Conservation (phyloP, 2,797 vertebrate genomes). For the Anniella stebbinsi region DNA sequence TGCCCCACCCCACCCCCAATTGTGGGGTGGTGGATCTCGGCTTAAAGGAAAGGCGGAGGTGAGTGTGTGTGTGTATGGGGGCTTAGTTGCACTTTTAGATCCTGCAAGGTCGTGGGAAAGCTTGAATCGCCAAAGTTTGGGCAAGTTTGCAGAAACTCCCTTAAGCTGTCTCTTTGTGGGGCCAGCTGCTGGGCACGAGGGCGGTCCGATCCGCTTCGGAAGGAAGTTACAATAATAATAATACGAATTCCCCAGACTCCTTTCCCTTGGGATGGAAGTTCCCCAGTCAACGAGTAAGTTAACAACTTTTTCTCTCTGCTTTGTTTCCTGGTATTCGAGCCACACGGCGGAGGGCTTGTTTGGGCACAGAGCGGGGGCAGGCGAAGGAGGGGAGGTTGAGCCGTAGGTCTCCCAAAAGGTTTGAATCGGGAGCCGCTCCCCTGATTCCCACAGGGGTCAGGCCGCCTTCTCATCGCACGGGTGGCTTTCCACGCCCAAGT, state of each 20-base stretch:
- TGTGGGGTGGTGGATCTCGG: not conserved
- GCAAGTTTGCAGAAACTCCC: not conserved
- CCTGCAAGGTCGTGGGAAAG: not conserved
- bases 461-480: not conserved
- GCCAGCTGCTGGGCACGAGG: not conserved
- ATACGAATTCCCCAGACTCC: not conserved
- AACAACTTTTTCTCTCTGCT: not conserved
- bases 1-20: too few species aligned
- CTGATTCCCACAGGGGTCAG: too few species aligned
- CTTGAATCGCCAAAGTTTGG: not conserved
- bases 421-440: not conserved
- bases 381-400: not conserved
- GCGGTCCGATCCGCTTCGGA: not conserved
- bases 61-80: not conserved
- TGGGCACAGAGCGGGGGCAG: not conserved
- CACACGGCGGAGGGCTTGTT: not conserved
- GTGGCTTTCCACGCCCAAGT: not conserved
- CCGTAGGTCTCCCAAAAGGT: not conserved
- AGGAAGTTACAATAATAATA: not conserved
- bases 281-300: not conserved
- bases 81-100: not conserved
- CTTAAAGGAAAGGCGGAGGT: not conserved
- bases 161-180: not conserved
- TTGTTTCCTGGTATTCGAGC: conserved; percentile 19
- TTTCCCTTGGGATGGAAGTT: not conserved